These are phyloP conservation scores for Pseudocheirus occidentalis DNA, from an alignment of 2,797 vertebrate species.

Conservation along the genomic window DNA sequence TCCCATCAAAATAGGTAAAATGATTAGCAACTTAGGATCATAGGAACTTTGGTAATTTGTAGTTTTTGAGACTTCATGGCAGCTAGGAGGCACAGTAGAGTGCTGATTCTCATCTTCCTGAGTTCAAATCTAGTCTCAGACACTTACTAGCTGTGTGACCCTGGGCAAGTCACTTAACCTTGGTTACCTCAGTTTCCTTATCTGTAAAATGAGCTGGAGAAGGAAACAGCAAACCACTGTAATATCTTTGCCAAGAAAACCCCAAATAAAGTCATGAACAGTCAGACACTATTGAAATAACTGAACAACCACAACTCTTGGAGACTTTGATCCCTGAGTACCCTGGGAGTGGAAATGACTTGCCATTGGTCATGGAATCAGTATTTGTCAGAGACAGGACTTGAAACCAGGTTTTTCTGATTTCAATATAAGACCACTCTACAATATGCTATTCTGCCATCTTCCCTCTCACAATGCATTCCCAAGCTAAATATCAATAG, in stretches of 20 bases:
- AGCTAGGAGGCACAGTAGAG: background rate
- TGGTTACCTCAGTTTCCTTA: background rate
- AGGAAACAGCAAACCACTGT: background rate
- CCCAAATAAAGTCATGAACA: background rate
- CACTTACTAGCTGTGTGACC: background rate
- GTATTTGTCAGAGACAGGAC: background rate
- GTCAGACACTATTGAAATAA: background rate
- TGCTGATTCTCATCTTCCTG: background rate
- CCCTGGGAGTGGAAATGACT: background rate
- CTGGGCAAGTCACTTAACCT: background rate
- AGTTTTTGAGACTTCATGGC: background rate
- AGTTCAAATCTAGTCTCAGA: background rate
- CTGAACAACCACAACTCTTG: background rate
- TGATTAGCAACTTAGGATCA: background rate
- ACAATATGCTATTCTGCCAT: background rate
- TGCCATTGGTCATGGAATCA: background rate
- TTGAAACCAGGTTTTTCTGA: background rate
- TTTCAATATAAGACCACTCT: background rate
- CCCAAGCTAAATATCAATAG: conserved; percentile 57
- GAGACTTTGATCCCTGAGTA: background rate
- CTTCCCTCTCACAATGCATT: conserved; percentile 4
- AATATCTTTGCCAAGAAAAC: background rate
- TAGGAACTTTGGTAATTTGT: background rate
- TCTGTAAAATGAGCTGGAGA: background rate
- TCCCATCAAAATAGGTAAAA: background rate